These are phyloP conservation scores for Macrosiphum euphorbiae DNA, from an alignment of 2,888 invertebrate species.

Conservation along the genomic window DNA sequence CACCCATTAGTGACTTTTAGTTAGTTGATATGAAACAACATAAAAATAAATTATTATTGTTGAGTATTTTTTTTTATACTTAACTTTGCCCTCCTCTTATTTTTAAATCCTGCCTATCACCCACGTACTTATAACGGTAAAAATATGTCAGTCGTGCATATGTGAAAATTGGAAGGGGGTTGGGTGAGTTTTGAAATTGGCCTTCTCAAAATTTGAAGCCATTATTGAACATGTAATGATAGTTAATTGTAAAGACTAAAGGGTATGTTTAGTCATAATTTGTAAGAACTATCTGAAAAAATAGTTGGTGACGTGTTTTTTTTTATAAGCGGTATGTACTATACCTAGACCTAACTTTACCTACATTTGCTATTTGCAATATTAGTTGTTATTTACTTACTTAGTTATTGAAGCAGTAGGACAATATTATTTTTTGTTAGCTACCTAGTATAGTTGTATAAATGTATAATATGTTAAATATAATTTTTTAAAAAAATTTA, in stretches of 20 bases:
- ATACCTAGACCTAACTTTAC: not conserved
- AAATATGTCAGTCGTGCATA: too few species aligned
- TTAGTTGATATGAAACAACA: too few species aligned
- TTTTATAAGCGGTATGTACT: not conserved
- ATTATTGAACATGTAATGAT: not conserved
- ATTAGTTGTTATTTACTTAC: not conserved
- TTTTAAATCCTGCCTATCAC: not conserved
- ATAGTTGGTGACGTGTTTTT: not conserved
- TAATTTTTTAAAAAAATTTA: not conserved
- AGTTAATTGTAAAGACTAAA: not conserved
- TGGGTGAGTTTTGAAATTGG: not conserved
- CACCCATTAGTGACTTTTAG: too few species aligned
- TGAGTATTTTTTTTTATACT: too few species aligned
- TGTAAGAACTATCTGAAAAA: not conserved
- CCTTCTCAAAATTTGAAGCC: not conserved
- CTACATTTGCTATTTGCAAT: not conserved
- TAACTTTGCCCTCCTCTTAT: too few species aligned
- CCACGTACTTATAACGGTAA: conserved; percentile 73
- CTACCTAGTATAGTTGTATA: not conserved
- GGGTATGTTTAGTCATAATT: not conserved
- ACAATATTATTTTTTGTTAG: not conserved
- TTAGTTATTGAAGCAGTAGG: not conserved
- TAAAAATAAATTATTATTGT: too few species aligned
- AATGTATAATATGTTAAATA: not conserved
- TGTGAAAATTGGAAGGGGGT: not conserved